Percentiles rank a stretch among this genome's conserved stretches.
These are phyloP conservation scores for Geodia barretti DNA, from an alignment of 37 sponge, comb jelly and placozoan genomes.

Conservation along the genomic window DNA sequence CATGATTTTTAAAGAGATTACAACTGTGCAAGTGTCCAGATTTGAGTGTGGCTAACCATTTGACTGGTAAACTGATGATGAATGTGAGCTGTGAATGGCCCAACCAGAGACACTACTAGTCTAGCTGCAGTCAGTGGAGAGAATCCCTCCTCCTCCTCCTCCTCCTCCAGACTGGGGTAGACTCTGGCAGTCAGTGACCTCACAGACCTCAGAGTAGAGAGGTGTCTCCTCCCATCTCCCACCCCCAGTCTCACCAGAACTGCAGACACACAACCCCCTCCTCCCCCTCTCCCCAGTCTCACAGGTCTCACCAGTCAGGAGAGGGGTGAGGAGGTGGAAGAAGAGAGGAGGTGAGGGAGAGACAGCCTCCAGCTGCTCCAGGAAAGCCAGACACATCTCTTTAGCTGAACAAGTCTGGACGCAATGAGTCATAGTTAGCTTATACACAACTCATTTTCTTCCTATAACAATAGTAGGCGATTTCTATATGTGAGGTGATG, in stretches of 20 bases:
- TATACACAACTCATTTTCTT: neutral
- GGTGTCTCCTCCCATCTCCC: neutral
- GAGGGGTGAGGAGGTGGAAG: conserved; percentile 39
- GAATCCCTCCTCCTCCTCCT: neutral
- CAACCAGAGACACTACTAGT: neutral
- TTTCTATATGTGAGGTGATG: neutral
- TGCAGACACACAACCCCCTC: neutral
- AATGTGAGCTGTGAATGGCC: neutral
- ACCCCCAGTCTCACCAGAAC: conserved; percentile 4
- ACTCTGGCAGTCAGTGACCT: neutral
- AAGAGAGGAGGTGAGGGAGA: neutral
- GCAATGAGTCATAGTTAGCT: neutral
- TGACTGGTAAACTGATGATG: neutral
- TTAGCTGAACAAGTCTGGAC: conserved; percentile 57
- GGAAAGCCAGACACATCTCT: conserved; percentile 69
- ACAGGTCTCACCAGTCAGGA: conserved; percentile 23
- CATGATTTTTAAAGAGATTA: too few species aligned
- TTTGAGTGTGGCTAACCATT: neutral
- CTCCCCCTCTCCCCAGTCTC: neutral
- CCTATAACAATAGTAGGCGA: too few species aligned
- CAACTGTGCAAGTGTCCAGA: too few species aligned
- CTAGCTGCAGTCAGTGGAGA: neutral
- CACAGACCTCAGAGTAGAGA: neutral
- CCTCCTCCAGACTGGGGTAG: neutral
- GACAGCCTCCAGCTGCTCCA: conserved; percentile 62